Base-by-base conservation (phyloP, 2,113 vertebrate genomes). In the Labeo catla region DNA sequence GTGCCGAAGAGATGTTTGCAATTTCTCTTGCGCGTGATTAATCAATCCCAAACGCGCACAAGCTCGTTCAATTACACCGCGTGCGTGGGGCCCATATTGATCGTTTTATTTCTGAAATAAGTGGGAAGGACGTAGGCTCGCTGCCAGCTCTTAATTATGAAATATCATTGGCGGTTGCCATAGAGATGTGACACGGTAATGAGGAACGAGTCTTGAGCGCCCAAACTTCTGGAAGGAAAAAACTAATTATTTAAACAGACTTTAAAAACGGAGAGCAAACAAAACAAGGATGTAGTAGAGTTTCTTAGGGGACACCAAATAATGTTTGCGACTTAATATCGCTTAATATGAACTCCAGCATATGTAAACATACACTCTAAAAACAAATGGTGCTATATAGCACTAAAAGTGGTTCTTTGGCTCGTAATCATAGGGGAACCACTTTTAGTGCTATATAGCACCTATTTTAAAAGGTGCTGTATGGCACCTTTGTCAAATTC, bases 91-190 rank as follows among this genome's bases (percentile, higher is more conserved):
- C 65, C 34, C 81, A 73, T 70, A 83, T 83, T 59, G 81, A 83
- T 83, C 50, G 34, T 73, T 83, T 83, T 73, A 70, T 83, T 50
- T 83, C 81, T 70, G 61, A 68, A 83, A 52, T 68, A 83, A 83
- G 47, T 83, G 63, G 81, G 63, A 70, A 50, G 81, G 81, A 70
- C 65, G 16, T 52, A 12, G 63, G 80, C 80, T 23, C 36, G 73
- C 82, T 73, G 82, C 82, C 82, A 73, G 66, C 28, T 84, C 65
- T 73, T 84, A 73, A 84, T 84, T 84, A 84, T 73, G 66, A 84
- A 72, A 57, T 45, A 82, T 68, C 16, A 82, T 52, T 82, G 0
- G 61, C 21, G 68, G 82, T 73, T 73, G 50, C 50, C 19, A 74
- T 73, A 73, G 66, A 72, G 52, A 84, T 59, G 82, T 74, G 65